phyloP scores from a whole-genome alignment of 2,797 vertebrate species.

The Jordanella pulchra region DNA sequence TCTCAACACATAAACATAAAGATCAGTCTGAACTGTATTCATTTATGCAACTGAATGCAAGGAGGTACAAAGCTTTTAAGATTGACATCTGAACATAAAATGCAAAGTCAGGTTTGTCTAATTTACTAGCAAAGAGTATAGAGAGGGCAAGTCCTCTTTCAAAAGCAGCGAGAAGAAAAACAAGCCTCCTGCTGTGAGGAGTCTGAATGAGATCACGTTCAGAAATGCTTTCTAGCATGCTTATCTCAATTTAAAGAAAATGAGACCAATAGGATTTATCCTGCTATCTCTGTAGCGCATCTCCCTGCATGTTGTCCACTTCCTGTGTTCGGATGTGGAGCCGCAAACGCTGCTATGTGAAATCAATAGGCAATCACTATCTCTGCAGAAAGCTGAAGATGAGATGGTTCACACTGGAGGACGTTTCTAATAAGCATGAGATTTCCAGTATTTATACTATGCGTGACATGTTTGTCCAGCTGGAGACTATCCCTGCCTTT shows the following conservation, averaged over 20 bases:
- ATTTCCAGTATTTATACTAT: neutral
- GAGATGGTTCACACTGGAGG: slow-evolving; percentile 17
- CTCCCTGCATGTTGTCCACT: slow-evolving; percentile 52
- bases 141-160: slow-evolving; percentile 24
- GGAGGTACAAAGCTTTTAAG: slow-evolving; percentile 24
- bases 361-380: slow-evolving; percentile 55
- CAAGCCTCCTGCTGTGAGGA: slow-evolving; percentile 7
- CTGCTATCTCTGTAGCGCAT: slow-evolving; percentile 33
- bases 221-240: slow-evolving; percentile 30
- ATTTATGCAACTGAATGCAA: slow-evolving; percentile 13
- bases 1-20: neutral
- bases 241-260: slow-evolving; percentile 43
- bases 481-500: slow-evolving; percentile 47
- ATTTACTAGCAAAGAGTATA: slow-evolving; percentile 13
- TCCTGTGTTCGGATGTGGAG: slow-evolving; percentile 58
- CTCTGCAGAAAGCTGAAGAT: slow-evolving; percentile 31
- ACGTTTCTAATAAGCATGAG: neutral
- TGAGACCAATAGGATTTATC: slow-evolving; percentile 43
- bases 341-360: slow-evolving; percentile 42
- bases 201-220: slow-evolving; percentile 19
- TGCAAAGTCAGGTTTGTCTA: slow-evolving; percentile 8
- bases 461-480: slow-evolving; percentile 44
- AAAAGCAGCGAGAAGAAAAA: slow-evolving; percentile 6
- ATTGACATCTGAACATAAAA: slow-evolving; percentile 32
- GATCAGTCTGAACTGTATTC: slow-evolving; percentile 35